Evolutionary conservation across 1,140 invertebrate species (phyloP).

Genomic region (Drosophila leontia): DNA sequence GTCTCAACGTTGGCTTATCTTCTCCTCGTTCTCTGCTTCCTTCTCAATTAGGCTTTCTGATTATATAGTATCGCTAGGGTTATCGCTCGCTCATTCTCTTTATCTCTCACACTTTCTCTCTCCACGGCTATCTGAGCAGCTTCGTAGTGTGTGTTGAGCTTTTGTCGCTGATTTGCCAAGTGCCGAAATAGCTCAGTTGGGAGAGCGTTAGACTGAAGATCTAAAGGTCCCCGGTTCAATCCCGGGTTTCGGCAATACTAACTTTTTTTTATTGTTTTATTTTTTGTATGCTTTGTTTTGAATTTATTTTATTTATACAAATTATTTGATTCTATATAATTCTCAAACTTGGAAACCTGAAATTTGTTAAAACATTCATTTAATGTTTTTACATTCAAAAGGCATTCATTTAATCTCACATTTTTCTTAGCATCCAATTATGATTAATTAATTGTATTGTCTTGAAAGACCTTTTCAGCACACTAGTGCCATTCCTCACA

Average conservation of each 20-base stretch:
- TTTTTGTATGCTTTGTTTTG: background rate
- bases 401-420: background rate
- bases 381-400: background rate
- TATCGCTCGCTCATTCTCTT: background rate
- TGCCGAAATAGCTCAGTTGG: conserved; percentile 89
- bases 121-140: background rate
- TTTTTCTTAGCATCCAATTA: background rate
- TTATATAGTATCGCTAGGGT: background rate
- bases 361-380: background rate
- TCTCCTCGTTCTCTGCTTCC: background rate
- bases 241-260: conserved; percentile 88
- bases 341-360: too few relatives aligned
- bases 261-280: conserved; percentile 3
- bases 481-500: conserved; percentile 50
- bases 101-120: background rate
- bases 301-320: background rate
- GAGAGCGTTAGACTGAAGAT: conserved; percentile 93
- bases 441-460: conserved; percentile 14
- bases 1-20: background rate
- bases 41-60: background rate
- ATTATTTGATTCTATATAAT: too few relatives aligned
- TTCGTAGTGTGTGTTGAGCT: background rate
- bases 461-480: conserved; percentile 24
- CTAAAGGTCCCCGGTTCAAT: conserved; percentile 92
- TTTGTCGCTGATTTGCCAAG: background rate